phyloP scores from a whole-genome alignment of 2,797 vertebrate genomes.

The Intellagama lesueurii region DNA sequence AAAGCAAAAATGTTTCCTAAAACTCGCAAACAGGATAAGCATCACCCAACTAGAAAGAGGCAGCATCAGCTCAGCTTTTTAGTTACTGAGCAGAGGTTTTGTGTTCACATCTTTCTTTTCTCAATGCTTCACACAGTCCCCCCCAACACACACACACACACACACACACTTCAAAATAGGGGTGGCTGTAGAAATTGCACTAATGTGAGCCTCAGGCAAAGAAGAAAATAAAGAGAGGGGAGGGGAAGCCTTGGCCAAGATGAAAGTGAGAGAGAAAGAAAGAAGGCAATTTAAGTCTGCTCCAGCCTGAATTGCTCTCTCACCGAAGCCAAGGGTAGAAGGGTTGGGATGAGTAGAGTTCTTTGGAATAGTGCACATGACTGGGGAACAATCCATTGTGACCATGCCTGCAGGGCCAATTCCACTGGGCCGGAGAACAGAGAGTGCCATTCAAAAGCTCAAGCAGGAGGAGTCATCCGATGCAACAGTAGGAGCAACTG shows the following conservation, averaged over 20 bases:
- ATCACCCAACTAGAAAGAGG: constrained; percentile 69
- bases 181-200: constrained; percentile 86
- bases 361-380: constrained; percentile 85
- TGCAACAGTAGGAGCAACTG: constrained; percentile 72
- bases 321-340: constrained; percentile 86
- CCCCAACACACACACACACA: constrained; percentile 49
- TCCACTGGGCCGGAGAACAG: constrained; percentile 87
- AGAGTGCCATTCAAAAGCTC: constrained; percentile 87
- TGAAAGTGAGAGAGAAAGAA: constrained; percentile 97
- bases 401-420: constrained; percentile 88
- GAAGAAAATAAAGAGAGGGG: constrained; percentile 61
- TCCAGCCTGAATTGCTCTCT: constrained; percentile 82
- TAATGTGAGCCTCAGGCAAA: constrained; percentile 89
- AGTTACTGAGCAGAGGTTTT: constrained; percentile 82
- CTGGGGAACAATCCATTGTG: constrained; percentile 87
- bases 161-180: constrained; percentile 69
- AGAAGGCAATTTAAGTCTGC: constrained; percentile 95
- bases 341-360: constrained; percentile 81
- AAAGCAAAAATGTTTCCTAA: constrained; percentile 83
- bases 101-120: constrained; percentile 76
- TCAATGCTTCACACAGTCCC: constrained; percentile 64
- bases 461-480: constrained; percentile 82
- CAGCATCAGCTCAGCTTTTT: constrained; percentile 70
- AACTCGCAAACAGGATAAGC: constrained; percentile 82
- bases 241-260: constrained; percentile 87